These are phyloP conservation scores for Sinocyclocheilus grahami DNA, from an alignment of 2,113 vertebrate genomes.

Conservation along the genomic window DNA sequence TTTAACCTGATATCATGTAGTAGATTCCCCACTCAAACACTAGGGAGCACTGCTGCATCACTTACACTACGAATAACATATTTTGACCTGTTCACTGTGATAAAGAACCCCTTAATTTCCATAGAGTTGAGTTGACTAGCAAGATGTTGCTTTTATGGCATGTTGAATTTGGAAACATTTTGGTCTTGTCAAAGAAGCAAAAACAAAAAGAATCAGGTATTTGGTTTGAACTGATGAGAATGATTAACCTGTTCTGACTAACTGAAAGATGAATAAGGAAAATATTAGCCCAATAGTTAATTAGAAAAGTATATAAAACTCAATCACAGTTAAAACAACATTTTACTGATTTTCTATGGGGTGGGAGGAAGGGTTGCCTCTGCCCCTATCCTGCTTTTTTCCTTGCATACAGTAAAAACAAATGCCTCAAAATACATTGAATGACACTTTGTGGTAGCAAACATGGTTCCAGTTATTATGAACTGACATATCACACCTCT, in stretches of 20 bases:
- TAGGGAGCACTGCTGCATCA: conserved; percentile 43
- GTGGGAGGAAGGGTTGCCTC: not conserved
- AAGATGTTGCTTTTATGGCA: no score
- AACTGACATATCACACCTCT: not conserved
- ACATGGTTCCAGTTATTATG: not conserved
- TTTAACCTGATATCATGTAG: not conserved
- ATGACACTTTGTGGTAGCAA: not conserved
- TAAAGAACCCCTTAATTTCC: conserved; percentile 20
- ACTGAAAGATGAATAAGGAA: not conserved
- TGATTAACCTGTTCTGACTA: not conserved
- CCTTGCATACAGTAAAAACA: not conserved
- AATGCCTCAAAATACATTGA: not conserved
- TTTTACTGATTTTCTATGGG: not conserved
- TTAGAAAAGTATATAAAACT: not conserved
- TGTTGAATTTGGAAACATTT: no score
- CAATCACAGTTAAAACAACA: not conserved
- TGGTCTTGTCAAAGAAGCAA: no score
- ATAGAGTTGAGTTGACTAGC: no score
- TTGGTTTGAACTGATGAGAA: not conserved
- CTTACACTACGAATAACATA: not conserved
- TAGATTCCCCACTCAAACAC: conserved; percentile 13
- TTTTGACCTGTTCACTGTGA: conserved; percentile 20
- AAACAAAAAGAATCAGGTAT: not conserved
- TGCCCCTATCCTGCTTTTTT: no score
- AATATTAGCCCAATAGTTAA: not conserved